These are phyloP conservation scores for Nasua narica DNA, from an alignment of 2,797 vertebrate genomes.

Conservation along the genomic window DNA sequence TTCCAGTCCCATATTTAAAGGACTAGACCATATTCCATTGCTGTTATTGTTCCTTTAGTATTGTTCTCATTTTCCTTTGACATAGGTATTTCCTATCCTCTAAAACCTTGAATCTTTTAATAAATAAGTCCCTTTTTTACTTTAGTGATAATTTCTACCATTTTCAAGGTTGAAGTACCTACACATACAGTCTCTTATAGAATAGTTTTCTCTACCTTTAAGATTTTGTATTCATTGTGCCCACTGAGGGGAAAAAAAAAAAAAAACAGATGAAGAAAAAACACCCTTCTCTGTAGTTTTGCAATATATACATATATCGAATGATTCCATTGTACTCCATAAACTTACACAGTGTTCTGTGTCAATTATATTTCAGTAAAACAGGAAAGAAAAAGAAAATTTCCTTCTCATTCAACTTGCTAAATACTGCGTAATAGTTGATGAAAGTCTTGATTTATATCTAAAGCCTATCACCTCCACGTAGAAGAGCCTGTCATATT, in stretches of 20 bases:
- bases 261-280: background rate
- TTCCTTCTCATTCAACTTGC: background rate
- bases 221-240: background rate
- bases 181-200: background rate
- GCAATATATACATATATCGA: background rate
- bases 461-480: background rate
- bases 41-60: background rate
- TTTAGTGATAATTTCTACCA: background rate
- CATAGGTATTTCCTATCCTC: background rate
- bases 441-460: background rate
- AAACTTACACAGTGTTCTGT: background rate
- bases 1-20: background rate
- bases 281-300: background rate
- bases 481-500: background rate
- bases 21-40: background rate
- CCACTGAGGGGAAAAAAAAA: background rate
- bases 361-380: background rate
- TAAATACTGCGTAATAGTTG: background rate
- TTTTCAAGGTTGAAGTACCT: background rate
- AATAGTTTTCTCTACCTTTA: background rate
- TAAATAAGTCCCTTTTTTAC: background rate
- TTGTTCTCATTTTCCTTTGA: conserved; percentile 4
- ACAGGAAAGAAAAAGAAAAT: background rate
- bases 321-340: background rate
- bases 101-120: background rate